Conservation (phyloP, 2,888 invertebrate species). For the Alentia gelatinosa region DNA sequence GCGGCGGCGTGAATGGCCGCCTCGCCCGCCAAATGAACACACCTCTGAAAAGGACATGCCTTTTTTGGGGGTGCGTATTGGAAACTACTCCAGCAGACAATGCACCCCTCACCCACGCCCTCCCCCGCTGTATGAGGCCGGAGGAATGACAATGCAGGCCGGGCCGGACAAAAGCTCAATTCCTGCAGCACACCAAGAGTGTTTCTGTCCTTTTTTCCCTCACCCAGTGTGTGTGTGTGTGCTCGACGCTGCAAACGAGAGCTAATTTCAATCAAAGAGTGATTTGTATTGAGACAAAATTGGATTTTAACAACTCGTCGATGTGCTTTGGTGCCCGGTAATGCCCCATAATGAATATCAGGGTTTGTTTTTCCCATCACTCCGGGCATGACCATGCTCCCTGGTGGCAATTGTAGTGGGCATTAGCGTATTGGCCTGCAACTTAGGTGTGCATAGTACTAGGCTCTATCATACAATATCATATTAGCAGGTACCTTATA, state of each 20-base stretch:
- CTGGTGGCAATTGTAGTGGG: background rate
- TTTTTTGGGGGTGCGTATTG: background rate
- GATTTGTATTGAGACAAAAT: conserved; percentile 9
- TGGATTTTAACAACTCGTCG: background rate
- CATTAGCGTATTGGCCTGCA: background rate
- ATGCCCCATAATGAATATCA: background rate
- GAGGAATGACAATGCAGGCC: background rate
- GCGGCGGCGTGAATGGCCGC: background rate
- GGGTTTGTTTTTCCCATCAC: no score
- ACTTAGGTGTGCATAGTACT: background rate
- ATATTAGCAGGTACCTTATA: background rate
- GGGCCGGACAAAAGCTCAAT: background rate
- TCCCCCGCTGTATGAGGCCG: background rate
- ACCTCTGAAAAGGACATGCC: background rate
- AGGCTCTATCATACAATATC: background rate
- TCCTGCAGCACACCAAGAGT: background rate
- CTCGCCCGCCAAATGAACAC: background rate
- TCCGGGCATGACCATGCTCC: no score
- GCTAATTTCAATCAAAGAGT: conserved; percentile 22
- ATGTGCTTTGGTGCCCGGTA: background rate
- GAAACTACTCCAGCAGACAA: background rate
- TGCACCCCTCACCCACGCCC: background rate
- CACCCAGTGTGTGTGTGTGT: no score
- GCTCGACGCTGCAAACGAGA: background rate
- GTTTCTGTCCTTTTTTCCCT: background rate